These are phyloP conservation scores for Tupaia tana DNA, from an alignment of 2,113 vertebrate genomes.

Conservation along the genomic window DNA sequence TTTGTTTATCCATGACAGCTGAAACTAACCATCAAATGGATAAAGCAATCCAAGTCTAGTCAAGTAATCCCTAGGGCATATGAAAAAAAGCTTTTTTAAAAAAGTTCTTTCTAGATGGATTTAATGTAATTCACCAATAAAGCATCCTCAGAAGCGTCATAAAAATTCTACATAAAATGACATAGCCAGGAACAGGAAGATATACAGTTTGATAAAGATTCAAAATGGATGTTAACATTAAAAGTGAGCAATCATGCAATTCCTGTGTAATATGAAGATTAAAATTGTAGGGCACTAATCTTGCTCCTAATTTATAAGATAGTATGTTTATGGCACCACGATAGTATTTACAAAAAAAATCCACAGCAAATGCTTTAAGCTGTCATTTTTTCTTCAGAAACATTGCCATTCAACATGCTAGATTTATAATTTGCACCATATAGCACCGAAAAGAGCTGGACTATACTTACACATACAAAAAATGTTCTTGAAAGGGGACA, in stretches of 20 bases:
- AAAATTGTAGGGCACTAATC: slow-evolving; percentile 76
- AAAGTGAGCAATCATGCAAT: slow-evolving; percentile 83
- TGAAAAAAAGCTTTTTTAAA: slow-evolving; percentile 81
- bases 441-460: slow-evolving; percentile 60
- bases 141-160: slow-evolving; percentile 86
- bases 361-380: slow-evolving; percentile 48
- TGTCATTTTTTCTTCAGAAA: slow-evolving; percentile 55
- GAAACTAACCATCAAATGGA: slow-evolving; percentile 88
- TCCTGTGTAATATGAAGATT: slow-evolving; percentile 78
- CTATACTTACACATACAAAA: slow-evolving; percentile 56
- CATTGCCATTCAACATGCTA: slow-evolving; percentile 56
- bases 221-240: slow-evolving; percentile 85
- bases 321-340: slow-evolving; percentile 58
- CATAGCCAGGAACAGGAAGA: slow-evolving; percentile 81
- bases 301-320: slow-evolving; percentile 68
- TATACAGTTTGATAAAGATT: slow-evolving; percentile 83
- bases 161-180: slow-evolving; percentile 86
- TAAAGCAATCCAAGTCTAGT: slow-evolving; percentile 87
- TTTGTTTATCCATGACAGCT: slow-evolving; percentile 89
- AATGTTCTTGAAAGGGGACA: slow-evolving; percentile 29
- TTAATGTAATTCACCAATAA: slow-evolving; percentile 88
- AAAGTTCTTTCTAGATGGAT: slow-evolving; percentile 87
- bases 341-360: slow-evolving; percentile 39
- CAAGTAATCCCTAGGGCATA: slow-evolving; percentile 87
- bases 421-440: slow-evolving; percentile 54